Percentiles rank a stretch among this genome's conserved stretches.
Evolutionary conservation across 2,888 invertebrate species (phyloP).

Genomic region (Zaprionus obscuricornis): DNA sequence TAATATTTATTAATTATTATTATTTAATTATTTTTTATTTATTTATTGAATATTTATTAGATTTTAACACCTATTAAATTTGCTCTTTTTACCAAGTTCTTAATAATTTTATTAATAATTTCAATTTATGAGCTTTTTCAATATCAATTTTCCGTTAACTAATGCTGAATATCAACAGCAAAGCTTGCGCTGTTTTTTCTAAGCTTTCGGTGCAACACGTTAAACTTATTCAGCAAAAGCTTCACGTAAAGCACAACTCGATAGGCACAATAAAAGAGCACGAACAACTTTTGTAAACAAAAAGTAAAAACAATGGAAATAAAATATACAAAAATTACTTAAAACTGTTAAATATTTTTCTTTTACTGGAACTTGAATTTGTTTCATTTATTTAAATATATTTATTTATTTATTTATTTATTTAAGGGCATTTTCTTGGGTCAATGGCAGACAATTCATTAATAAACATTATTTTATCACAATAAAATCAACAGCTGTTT

Average conservation of each 20-base stretch:
- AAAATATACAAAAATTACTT: not conserved
- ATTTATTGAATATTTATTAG: not conserved
- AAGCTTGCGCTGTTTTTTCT: constrained; percentile 38
- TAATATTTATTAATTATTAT: not conserved
- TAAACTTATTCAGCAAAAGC: constrained; percentile 58
- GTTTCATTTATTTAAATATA: not conserved
- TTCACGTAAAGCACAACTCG: constrained; percentile 18
- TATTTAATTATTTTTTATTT: not conserved
- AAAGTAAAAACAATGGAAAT: not conserved
- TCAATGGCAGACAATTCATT: not conserved
- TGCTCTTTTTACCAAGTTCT: no score
- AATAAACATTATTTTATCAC: not conserved
- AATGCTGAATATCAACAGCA: constrained; percentile 15
- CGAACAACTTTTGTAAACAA: constrained; percentile 21
- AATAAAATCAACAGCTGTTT: constrained; percentile 49
- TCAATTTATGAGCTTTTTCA: no score
- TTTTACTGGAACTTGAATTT: no score
- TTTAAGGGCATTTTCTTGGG: not conserved
- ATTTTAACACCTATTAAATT: no score
- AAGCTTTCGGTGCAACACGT: no score
- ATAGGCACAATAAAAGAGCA: constrained; percentile 5
- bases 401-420: not conserved
- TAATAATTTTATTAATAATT: no score
- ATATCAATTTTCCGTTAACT: constrained; percentile 32
- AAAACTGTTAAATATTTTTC: not conserved